phyloP scores from a whole-genome alignment of 2,113 vertebrate genomes.

The Eulacestoma nigropectus region DNA sequence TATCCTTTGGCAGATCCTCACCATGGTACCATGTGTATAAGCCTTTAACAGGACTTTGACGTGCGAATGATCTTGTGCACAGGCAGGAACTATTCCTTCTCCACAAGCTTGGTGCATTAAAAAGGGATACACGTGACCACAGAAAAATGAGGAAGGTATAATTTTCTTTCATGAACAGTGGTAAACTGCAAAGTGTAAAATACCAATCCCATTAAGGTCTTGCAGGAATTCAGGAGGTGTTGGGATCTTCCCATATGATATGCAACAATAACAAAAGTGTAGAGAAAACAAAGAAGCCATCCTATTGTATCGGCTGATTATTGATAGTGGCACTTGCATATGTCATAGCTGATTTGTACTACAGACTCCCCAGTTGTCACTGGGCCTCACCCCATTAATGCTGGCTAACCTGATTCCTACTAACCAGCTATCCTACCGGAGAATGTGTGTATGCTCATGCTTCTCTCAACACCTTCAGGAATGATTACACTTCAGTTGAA shows the following conservation, averaged over 20 bases:
- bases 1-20: neutral
- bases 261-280: neutral
- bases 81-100: neutral
- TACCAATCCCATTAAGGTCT: neutral
- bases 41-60: neutral
- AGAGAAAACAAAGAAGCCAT: neutral
- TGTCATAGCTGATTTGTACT: neutral
- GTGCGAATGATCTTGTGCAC: neutral
- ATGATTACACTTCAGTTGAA: neutral
- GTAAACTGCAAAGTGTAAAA: neutral
- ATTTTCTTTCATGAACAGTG: neutral
- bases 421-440: neutral
- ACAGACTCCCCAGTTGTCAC: neutral
- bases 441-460: rapidly evolving
- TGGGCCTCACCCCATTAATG: neutral
- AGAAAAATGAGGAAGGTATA: neutral
- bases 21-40: neutral
- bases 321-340: neutral
- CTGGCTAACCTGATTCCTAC: neutral
- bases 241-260: neutral
- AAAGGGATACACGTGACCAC: neutral
- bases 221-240: neutral
- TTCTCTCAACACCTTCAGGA: neutral
- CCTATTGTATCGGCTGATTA: rapidly evolving
- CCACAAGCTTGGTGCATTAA: neutral